phyloP scores from a whole-genome alignment of 2,888 invertebrate genomes.

The Clivina fossor region DNA sequence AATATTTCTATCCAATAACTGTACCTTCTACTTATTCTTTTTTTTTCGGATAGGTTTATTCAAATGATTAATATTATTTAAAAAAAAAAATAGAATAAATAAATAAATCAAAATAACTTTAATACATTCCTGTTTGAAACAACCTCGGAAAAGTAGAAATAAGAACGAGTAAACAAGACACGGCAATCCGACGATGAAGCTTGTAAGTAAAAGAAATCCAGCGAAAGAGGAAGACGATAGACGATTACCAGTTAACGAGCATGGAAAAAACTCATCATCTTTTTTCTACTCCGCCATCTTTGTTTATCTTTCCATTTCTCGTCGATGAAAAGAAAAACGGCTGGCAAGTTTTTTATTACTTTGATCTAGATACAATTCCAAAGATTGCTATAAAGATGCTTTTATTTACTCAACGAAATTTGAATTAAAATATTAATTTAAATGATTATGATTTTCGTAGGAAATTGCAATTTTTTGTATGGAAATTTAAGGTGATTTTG shows the following conservation, averaged over 20 bases:
- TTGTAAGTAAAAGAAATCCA: constrained; percentile 9
- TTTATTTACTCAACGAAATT: neutral
- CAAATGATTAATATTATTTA: no score
- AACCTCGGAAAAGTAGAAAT: no score
- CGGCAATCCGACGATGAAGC: constrained; percentile 12
- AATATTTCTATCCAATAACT: no score
- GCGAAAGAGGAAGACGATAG: constrained; percentile 24
- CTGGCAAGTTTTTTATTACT: neutral
- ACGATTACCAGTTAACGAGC: constrained; percentile 27
- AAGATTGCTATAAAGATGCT: no score
- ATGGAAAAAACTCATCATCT: constrained; percentile 29
- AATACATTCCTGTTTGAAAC: no score
- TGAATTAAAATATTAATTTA: neutral
- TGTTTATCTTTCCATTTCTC: constrained; percentile 27
- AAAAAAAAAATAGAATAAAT: no score
- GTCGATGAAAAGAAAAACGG: constrained; percentile 15
- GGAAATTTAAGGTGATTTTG: neutral
- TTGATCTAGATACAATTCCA: no score
- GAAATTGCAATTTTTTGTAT: neutral
- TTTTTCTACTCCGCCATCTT: constrained; percentile 13
- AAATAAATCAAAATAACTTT: no score
- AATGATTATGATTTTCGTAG: neutral
- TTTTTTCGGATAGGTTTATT: no score
- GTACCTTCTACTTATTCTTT: no score
- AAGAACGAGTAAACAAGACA: constrained; percentile 27